Evolutionary conservation across 2,888 invertebrate species (phyloP), one percentile per base, ranked within the genome.

Genomic region (Melitaea athalia): DNA sequence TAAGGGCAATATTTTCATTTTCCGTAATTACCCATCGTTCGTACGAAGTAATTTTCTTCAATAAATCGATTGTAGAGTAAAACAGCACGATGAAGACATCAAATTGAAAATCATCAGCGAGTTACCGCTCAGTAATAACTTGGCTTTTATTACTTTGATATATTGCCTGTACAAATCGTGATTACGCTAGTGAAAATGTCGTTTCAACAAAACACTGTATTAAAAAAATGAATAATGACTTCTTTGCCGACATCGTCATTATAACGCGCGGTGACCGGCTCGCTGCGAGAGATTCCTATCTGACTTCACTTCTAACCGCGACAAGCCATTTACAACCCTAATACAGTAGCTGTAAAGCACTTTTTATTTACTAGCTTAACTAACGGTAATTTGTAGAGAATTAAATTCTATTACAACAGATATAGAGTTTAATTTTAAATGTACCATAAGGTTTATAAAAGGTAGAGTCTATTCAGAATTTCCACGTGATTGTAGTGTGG

Each of bases 191-290:
- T 91, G 91, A 89, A 92, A 91, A 90, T 92, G 92, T 91, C 91
- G 87, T 87, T 90, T 90, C 89, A 87, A 91, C 91, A 91, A 91
- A 91, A 91, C 89, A 88, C 84, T 88, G 89, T 88, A 90, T 91
- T 90, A 91, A 92, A 92, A 91, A 92, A 91, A 91, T 92, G 92
- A 92, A 87, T 91, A 91, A 92, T 91, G 92, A 89, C 91, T 91
- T 87, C 89, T 90, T 87, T 84, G 83, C 88, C 87, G 88, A 85
- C 89, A 84, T 84, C 88, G 85, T 89, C 89, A 91, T 92, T 91
- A 91, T 81, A 81, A 81, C 82, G 80, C 82, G 85, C 87, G 89
- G 88, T 88, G 88, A 86, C 81, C 81, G 83, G 81, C 84, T 78
- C 77, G 81, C 78, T 77, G 78, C 72, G 78, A 81, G 85, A 88